These are phyloP conservation scores for Sphecodes monilicornis DNA, from an alignment of 2,888 invertebrate species.

Conservation along the genomic window DNA sequence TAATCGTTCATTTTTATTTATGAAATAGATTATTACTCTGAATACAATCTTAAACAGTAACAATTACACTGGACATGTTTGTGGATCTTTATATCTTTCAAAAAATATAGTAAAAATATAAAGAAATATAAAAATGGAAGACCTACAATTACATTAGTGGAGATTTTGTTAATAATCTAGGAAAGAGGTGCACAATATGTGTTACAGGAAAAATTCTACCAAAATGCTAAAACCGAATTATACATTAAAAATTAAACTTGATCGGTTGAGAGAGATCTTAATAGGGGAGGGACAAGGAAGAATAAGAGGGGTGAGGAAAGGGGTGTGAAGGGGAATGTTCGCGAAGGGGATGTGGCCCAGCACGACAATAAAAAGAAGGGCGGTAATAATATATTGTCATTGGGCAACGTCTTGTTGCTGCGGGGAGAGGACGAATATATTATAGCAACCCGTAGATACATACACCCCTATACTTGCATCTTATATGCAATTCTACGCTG, in stretches of 20 bases:
- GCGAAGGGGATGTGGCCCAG: slow-evolving; percentile 21
- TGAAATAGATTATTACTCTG: too few relatives aligned
- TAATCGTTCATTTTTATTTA: too few relatives aligned
- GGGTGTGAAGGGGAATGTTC: slow-evolving; percentile 18
- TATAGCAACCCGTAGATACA: slow-evolving; percentile 50
- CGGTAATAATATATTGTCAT: slow-evolving; percentile 80
- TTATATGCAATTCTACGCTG: slow-evolving; percentile 35
- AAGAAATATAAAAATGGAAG: too few relatives aligned
- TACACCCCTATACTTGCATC: slow-evolving; percentile 22
- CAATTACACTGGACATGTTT: too few relatives aligned
- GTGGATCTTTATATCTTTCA: too few relatives aligned
- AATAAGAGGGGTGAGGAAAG: background rate
- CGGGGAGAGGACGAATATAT: slow-evolving; percentile 75
- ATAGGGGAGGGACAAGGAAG: slow-evolving; percentile 7
- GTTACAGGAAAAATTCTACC: too few relatives aligned
- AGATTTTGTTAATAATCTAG: too few relatives aligned
- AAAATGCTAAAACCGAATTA: background rate
- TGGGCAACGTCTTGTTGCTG: slow-evolving; percentile 78
- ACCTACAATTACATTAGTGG: too few relatives aligned
- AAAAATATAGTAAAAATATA: too few relatives aligned
- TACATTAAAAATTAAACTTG: slow-evolving; percentile 64
- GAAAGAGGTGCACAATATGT: too few relatives aligned
- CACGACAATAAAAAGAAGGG: slow-evolving; percentile 64
- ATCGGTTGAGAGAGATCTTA: slow-evolving; percentile 65
- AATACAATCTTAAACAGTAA: too few relatives aligned